Percentiles rank a stretch among this genome's conserved stretches.
Conservation (phyloP, 2,888 invertebrate genomes). For the Sphinx pinastri region DNA sequence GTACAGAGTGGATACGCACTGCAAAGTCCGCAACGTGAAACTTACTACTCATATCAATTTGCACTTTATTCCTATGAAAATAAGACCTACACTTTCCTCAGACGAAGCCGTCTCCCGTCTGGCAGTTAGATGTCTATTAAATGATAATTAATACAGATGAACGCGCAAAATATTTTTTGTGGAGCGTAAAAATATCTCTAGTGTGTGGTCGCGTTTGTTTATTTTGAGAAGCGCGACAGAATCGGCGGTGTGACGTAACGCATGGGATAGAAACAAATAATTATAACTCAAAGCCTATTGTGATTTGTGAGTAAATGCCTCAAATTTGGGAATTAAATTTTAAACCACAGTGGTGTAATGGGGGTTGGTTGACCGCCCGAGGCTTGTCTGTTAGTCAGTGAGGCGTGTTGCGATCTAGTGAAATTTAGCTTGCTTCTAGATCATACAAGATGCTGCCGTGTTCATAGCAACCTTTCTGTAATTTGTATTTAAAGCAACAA, state of each 20-base stretch:
- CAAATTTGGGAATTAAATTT: no score
- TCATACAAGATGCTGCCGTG: no score
- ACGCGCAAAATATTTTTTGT: neutral
- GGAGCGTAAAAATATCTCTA: constrained; percentile 1
- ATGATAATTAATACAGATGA: neutral
- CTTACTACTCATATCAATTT: neutral
- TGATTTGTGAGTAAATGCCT: no score
- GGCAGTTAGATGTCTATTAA: neutral
- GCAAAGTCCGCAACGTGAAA: neutral
- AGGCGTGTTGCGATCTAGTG: no score
- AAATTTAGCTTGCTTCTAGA: no score
- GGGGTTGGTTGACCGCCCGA: no score
- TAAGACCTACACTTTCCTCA: no score
- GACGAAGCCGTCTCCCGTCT: neutral
- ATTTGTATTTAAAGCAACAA: no score
- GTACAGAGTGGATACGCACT: neutral
- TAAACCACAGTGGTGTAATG: no score
- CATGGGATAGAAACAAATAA: neutral
- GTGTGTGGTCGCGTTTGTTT: neutral
- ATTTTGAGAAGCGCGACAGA: neutral
- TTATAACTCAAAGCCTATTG: neutral
- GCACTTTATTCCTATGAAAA: neutral
- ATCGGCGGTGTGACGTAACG: neutral
- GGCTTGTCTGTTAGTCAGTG: no score
- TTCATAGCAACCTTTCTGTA: no score